A percentile compares a stretch with the other conserved stretches of the same genome.
These are phyloP conservation scores for Haliaeetus leucogaster DNA, from an alignment of 2,113 vertebrate species.

Conservation along the genomic window DNA sequence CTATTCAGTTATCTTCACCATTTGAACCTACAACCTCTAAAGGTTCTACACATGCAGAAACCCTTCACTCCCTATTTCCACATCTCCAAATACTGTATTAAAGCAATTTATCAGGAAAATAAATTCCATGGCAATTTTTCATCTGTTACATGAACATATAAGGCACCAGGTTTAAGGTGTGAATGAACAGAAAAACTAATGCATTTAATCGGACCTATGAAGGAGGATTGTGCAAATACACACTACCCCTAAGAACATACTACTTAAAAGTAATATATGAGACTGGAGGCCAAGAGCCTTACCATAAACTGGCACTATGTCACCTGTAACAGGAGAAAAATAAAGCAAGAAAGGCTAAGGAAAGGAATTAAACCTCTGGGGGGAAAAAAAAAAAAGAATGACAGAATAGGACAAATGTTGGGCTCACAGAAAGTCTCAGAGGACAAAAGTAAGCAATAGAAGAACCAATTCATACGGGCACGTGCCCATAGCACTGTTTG, in stretches of 20 bases:
- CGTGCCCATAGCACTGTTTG: fast-evolving
- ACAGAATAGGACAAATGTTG: background rate
- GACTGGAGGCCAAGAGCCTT: background rate
- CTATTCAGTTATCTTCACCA: background rate
- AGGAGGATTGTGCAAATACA: background rate
- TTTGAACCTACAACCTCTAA: background rate
- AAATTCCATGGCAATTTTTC: background rate
- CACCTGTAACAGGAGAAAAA: background rate
- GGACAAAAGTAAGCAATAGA: background rate
- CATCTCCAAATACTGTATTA: background rate
- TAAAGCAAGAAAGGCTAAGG: background rate
- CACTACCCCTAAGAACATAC: background rate
- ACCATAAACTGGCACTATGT: background rate
- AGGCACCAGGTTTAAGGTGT: background rate
- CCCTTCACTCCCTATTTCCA: background rate
- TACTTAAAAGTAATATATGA: background rate
- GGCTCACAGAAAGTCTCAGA: background rate
- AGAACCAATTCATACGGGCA: background rate
- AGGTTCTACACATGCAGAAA: background rate
- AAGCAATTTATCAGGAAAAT: background rate
- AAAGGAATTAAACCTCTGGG: background rate
- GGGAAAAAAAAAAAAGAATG: background rate
- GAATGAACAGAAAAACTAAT: background rate
- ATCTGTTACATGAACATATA: background rate
- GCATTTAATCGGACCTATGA: background rate